Percentiles rank a stretch among this genome's conserved stretches.
Evolutionary conservation across 2,888 invertebrate genomes (phyloP).

Genomic region (Uloborus plumipes): DNA sequence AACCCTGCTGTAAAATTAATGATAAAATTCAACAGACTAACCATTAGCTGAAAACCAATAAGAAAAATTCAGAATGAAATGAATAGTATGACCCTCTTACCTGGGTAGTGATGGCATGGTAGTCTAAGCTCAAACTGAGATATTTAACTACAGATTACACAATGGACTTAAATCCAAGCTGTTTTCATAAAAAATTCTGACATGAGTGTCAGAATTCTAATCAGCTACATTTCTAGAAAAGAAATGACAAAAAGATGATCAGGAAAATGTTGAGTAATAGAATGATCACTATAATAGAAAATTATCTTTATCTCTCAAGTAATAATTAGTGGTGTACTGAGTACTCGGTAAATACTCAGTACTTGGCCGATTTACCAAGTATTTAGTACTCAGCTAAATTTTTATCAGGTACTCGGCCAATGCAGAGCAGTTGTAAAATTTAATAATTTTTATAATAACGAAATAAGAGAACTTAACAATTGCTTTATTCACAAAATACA

Average conservation of each 20-base stretch:
- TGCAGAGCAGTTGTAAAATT: too few species aligned
- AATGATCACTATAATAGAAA: background rate
- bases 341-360: too few species aligned
- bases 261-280: background rate
- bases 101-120: constrained; percentile 61
- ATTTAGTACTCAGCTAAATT: too few species aligned
- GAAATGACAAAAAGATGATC: background rate
- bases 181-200: constrained; percentile 2
- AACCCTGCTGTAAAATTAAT: too few species aligned
- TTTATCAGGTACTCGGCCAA: too few species aligned
- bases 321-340: too few species aligned
- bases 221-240: constrained; percentile 46
- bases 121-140: constrained; percentile 26
- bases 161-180: constrained; percentile 11
- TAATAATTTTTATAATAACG: too few species aligned
- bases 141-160: constrained; percentile 21
- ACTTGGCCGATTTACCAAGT: too few species aligned
- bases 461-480: too few species aligned
- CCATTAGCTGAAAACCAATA: background rate
- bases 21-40: too few species aligned
- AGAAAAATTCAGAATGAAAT: background rate
- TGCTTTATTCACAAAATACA: too few species aligned
- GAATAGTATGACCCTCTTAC: constrained; percentile 9
- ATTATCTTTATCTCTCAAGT: too few species aligned
- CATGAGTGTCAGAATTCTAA: constrained; percentile 28